These are phyloP conservation scores for Dicyrtoma fusca DNA, from an alignment of 2,888 invertebrate species.

Conservation along the genomic window DNA sequence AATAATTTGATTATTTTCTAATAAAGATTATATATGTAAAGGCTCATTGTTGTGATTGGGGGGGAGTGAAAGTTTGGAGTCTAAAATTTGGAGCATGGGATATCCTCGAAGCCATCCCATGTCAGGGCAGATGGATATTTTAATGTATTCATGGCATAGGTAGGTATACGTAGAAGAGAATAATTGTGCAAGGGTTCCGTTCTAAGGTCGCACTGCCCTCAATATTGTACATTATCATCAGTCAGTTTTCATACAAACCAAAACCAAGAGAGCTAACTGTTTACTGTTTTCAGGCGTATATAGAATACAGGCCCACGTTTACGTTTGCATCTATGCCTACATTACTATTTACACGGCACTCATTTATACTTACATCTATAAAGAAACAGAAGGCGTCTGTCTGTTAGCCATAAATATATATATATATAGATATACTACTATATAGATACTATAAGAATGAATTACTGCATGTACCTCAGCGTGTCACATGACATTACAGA, in stretches of 20 bases:
- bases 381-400: too few relatives aligned
- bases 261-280: background rate
- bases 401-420: too few relatives aligned
- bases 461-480: too few relatives aligned
- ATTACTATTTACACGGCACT: background rate
- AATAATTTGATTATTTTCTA: too few relatives aligned
- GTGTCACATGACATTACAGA: too few relatives aligned
- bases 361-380: too few relatives aligned
- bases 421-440: too few relatives aligned
- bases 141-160: slow-evolving; percentile 5
- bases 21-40: too few relatives aligned
- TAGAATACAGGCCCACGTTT: background rate
- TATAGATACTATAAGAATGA: too few relatives aligned
- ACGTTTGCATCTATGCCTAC: background rate
- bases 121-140: slow-evolving; percentile 8
- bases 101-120: background rate
- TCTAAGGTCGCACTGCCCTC: slow-evolving; percentile 35
- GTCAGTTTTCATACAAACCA: background rate
- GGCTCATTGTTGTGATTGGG: too few relatives aligned
- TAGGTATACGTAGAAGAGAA: slow-evolving; percentile 12
- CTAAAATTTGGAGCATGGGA: slow-evolving; percentile 30
- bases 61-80: slow-evolving; percentile 12
- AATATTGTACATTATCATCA: slow-evolving; percentile 15
- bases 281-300: background rate
- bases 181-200: slow-evolving; percentile 30